Percentiles rank a stretch among this genome's conserved stretches.
These are phyloP conservation scores for Drosophila leonis DNA, from an alignment of 2,888 invertebrate species.

Conservation along the genomic window DNA sequence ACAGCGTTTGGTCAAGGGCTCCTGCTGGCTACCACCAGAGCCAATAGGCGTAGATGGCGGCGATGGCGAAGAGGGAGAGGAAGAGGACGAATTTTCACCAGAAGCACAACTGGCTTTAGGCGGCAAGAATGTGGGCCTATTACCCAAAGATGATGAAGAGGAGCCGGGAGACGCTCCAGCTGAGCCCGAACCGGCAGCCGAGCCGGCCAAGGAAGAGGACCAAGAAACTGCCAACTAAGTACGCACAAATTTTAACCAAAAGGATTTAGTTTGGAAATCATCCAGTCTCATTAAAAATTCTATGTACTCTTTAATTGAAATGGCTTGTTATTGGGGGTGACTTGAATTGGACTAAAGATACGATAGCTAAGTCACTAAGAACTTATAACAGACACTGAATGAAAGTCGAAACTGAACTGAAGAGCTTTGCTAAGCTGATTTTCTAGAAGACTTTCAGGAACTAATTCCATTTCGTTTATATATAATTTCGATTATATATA, in stretches of 20 bases:
- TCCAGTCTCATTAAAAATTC: not conserved
- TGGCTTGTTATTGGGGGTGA: not conserved
- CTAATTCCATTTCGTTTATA: no score
- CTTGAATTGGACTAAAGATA: not conserved
- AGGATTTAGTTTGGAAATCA: not conserved
- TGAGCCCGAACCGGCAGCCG: slow-evolving; percentile 11
- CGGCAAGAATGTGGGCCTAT: slow-evolving; percentile 46
- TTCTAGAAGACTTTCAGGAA: not conserved
- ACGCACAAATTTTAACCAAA: not conserved
- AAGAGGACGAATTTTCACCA: slow-evolving; percentile 28
- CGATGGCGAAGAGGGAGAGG: slow-evolving; percentile 50
- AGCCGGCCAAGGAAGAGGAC: slow-evolving; percentile 33
- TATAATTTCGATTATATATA: no score
- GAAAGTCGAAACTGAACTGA: not conserved
- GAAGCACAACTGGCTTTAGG: slow-evolving; percentile 56
- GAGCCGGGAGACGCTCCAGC: not conserved
- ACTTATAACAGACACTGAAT: not conserved
- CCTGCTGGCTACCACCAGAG: slow-evolving; percentile 71
- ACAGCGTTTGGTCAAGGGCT: slow-evolving; percentile 65
- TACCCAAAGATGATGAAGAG: slow-evolving; percentile 3
- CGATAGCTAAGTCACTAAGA: no score
- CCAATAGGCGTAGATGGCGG: slow-evolving; percentile 34
- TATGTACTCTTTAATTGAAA: not conserved
- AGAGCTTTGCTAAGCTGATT: not conserved
- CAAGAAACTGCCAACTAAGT: slow-evolving; percentile 10